Conservation (phyloP, 2,113 vertebrate species). For the Vulpes vulpes region DNA sequence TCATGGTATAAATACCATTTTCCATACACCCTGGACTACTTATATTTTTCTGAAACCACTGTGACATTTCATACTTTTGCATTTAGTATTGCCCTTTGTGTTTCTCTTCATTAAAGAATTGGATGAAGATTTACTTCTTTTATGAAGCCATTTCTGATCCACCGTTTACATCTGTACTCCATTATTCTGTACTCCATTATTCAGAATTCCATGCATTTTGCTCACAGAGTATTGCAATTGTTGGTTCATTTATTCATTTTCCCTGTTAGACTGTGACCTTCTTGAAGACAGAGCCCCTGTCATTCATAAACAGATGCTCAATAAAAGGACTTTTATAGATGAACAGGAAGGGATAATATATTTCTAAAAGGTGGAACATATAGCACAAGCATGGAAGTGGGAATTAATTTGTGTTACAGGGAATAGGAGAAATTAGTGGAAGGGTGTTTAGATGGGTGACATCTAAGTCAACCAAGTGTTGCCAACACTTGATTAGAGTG, state of each 20-base stretch:
- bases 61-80: background rate
- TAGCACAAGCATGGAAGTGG: background rate
- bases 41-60: background rate
- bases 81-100: conserved; percentile 17
- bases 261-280: background rate
- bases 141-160: background rate
- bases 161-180: no score
- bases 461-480: background rate
- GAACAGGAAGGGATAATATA: background rate
- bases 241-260: conserved; percentile 10
- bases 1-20: background rate
- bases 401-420: background rate
- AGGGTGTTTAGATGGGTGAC: background rate
- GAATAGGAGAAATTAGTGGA: background rate
- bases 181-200: background rate
- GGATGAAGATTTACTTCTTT: background rate
- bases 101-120: conserved; percentile 49
- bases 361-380: conserved; percentile 4
- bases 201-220: background rate
- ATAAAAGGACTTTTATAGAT: conserved; percentile 27
- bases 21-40: background rate
- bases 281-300: background rate
- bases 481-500: background rate
- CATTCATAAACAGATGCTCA: background rate
- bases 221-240: background rate